Base-by-base conservation (phyloP, 64 coral and sea anemone species). In the Stylophora pistillata region DNA sequence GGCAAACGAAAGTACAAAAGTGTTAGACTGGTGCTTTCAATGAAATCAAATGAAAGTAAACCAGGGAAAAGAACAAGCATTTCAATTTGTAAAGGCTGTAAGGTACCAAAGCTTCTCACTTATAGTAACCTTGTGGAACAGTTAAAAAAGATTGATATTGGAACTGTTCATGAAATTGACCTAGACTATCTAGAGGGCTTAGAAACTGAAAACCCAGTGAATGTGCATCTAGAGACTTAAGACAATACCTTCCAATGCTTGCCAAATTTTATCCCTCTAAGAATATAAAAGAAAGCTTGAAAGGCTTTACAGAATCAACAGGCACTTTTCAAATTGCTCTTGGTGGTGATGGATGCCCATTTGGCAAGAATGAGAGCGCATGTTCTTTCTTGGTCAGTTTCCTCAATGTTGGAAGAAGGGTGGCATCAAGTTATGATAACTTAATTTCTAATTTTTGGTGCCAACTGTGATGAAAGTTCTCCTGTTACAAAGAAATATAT, bases 381-480 rank as follows among this genome's bases (percentile, higher is more conserved):
- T 88, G 90, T 71, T 92, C 94, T 30, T 96, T 91, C 30, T 89
- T 96, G 86, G 89, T 92, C 11, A 96, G 89, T 89, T 92, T 96
- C 60, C 53, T 89, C 20, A 96, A 96, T 72, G 58, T 71, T 56
- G 94, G 94, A 82, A 96, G 71, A 89, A 96, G 81, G 29, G 91
- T 96, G 15, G 74, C 90, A 89, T 89, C 78, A 59, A 88, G 86
- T 65, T 63, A 90, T 63, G 86, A 92, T 58, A 95, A 95, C 64
- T 92, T n/a, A n/a, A n/a, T n/a, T 86, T 60, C 57, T 88, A 52
- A 86, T 96, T 33, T 96, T 95, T 74, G 89, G 94, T 20, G 89
- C 94, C 18, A 95, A 92, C 86, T 95, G 94, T 85, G 85, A 91
- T 58, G 90, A 96, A 79, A 85, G 86, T 18, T 96, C 86, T 58